Base-by-base conservation (phyloP, 2,113 vertebrate genomes). In the Butorides virescens region DNA sequence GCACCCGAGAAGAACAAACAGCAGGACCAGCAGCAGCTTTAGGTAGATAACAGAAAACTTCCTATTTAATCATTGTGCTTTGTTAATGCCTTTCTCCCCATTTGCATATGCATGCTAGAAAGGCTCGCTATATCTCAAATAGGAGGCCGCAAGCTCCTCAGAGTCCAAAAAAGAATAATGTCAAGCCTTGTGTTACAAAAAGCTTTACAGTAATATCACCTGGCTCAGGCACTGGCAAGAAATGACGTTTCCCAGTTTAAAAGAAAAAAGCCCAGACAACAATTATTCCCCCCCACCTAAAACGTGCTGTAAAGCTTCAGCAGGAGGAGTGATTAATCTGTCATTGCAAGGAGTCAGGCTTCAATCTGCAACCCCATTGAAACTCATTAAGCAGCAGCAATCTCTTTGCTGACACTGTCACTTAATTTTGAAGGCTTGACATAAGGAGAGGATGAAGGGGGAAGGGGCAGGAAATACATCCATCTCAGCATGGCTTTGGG, bases 301-400 rank as follows among this genome's bases (percentile, higher is more conserved):
- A 52, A 56, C 0, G 0, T 56, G 34, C 56, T 50, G n/a, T 42
- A 86, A 86, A 77, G 42, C 88, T 83, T 80, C 85, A 94, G 75
- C 76, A 72, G 34, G 15, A 92, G 42, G 50, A 77, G 68, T 95
- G 86, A 92, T 96, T 95, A 96, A 56, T 74, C 56, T 89, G 93
- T 89, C 94, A 95, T 23, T 76, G 72, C 67, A 86, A 92, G 56
- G 46, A 95, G 68, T 80, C 32, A 73, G 65, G 37, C 76, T 95
- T 92, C 91, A 93, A 93, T 75, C 89, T 87, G 29, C 73, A 93
- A 63, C 37, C 65, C 61, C 67, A 39, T 12, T 88, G 88, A 88
- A 95, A 86, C 44, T 93, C 88, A 91, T 92, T 78, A 88, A 80
- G 82, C 78, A 86, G 63, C 63, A 86, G 55, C 81, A 92, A 88